Evolutionary conservation across 2,888 invertebrate genomes (phyloP), one percentile per base, ranked within the genome.

Genomic region (Tenthredo livida): DNA sequence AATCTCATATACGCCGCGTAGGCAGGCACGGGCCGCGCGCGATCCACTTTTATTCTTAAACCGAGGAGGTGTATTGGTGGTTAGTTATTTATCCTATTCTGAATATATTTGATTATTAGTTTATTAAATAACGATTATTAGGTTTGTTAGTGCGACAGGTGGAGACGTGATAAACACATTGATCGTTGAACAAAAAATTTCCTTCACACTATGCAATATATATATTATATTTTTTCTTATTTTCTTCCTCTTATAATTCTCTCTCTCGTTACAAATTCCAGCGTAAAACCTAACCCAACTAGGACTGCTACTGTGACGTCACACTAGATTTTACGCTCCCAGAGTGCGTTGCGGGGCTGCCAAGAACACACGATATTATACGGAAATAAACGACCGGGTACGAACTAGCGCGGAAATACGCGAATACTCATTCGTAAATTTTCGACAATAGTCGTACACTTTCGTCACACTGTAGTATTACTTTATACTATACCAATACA

Each of bases 251-350:
- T 33, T 33, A 29, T 29, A 29, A 2, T 33, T 33, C 33, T 33
- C 33, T 33, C 33, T 37, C 29, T 73, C 40, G 40, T 43, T 40
- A 72, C 21, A 73, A 95, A 95, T 95, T 95, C 95, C 93, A 95
- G 94, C 95, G 94, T 94, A 95, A 95, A 95, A 95, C 95, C 95
- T 95, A 95, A 95, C 95, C 95, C 95, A 96, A 95, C 95, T 95
- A 95, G 95, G 43, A 73, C 72, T 43, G 95, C 95, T 95, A 95
- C 95, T 89, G 90, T 91, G 91, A 92, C 92, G 92, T 92, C 91
- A 91, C 90, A 89, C 88, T 91, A 91, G 89, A 90, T 84, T 83
- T 83, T 90, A 89, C 88, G 88, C 86, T 90, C 90, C 88, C 89
- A 89, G 87, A 87, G 89, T 85, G 85, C 85, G 85, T 78, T 85